Conservation (phyloP, 2,113 vertebrate genomes). For the Bubalus kerabau region DNA sequence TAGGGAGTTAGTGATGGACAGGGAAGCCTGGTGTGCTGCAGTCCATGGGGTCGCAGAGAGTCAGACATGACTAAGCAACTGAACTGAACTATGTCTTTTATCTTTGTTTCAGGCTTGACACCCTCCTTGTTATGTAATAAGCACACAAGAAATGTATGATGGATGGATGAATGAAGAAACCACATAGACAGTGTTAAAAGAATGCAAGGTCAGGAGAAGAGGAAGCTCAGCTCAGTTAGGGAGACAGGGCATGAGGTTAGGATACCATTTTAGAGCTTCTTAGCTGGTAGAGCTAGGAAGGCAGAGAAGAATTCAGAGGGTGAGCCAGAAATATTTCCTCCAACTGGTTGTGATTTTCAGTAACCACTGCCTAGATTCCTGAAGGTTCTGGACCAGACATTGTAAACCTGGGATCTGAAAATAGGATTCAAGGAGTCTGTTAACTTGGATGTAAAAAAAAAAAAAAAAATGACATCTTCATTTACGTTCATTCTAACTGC, state of each 20-base stretch:
- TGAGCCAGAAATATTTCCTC: neutral
- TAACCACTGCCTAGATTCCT: neutral
- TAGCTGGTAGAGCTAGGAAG: neutral
- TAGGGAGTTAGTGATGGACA: neutral
- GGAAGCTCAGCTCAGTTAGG: neutral
- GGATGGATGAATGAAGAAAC: neutral
- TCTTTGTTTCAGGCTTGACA: neutral
- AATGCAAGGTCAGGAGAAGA: neutral
- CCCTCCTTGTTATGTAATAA: neutral
- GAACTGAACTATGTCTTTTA: neutral
- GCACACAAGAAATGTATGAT: neutral
- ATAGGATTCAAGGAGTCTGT: neutral
- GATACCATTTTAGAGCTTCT: neutral
- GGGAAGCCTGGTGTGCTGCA: neutral
- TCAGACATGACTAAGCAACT: accelerated
- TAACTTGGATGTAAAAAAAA: neutral
- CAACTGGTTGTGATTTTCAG: neutral
- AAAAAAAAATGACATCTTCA: neutral
- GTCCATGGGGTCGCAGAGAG: neutral
- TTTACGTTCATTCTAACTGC: neutral
- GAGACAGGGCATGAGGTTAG: neutral
- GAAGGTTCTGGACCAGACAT: neutral
- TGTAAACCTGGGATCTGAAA: neutral
- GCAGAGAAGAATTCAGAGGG: neutral
- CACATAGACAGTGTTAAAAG: neutral